Percentiles rank a stretch among this genome's conserved stretches.
Conservation (phyloP, 2,888 invertebrate genomes). For the Lingula anatina region DNA sequence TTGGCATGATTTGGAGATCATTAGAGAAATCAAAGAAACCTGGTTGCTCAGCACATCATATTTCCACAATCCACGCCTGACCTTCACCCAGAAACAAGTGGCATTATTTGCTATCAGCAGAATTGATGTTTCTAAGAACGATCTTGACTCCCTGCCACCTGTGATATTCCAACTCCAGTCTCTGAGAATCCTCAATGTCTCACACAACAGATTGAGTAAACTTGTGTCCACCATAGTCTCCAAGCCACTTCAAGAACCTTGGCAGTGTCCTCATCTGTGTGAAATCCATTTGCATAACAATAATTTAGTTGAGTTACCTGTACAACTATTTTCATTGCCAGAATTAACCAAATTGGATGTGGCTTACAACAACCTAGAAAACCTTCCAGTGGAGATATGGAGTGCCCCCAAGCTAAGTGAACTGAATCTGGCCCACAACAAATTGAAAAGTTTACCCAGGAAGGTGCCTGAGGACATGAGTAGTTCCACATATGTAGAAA, state of each 20-base stretch:
- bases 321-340: conserved; percentile 76
- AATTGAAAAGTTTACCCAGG: conserved; percentile 67
- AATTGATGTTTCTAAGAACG: conserved; percentile 87
- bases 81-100: conserved; percentile 60
- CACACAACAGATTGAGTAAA: conserved; percentile 64
- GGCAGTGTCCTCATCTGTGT: conserved; percentile 67
- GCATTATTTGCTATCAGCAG: conserved; percentile 88
- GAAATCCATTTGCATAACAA: conserved; percentile 80
- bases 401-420: conserved; percentile 78
- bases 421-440: conserved; percentile 83
- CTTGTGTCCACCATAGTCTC: too few species aligned
- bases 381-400: conserved; percentile 81
- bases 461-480: background rate
- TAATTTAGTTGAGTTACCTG: conserved; percentile 77
- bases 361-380: conserved; percentile 87
- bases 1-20: too few species aligned
- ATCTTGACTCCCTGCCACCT: conserved; percentile 71
- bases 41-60: conserved; percentile 83
- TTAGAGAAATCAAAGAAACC: too few species aligned
- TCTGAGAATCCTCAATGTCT: conserved; percentile 80
- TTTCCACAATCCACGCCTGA: conserved; percentile 77
- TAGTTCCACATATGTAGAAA: background rate
- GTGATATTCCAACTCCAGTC: conserved; percentile 70
- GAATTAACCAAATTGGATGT: conserved; percentile 76
- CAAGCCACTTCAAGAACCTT: conserved; percentile 58